Conservation (phyloP, 2,888 invertebrate genomes). For the Liposcelis brunnea region DNA sequence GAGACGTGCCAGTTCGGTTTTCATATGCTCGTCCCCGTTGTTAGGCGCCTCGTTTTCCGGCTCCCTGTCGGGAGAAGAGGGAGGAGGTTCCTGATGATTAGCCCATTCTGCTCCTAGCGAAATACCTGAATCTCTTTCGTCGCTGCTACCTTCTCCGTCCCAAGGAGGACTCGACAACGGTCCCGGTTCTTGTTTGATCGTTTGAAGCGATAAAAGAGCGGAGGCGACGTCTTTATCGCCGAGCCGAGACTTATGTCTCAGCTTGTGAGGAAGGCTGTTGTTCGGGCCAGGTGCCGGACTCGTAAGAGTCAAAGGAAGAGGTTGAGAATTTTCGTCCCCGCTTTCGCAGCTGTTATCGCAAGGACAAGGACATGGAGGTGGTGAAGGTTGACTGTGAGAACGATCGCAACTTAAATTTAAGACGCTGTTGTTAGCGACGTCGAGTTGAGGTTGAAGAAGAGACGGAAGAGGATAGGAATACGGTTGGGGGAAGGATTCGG, state of each 20-base stretch:
- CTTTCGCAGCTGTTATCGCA: conserved; percentile 35
- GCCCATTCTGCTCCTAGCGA: conserved; percentile 46
- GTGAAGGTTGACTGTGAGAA: conserved; percentile 20
- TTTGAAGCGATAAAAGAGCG: conserved; percentile 50
- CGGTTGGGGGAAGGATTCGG: conserved; percentile 15
- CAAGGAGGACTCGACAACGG: conserved; percentile 64
- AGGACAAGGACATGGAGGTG: conserved; percentile 18
- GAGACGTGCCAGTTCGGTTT: conserved; percentile 69
- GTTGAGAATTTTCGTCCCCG: conserved; percentile 36
- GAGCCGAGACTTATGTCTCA: conserved; percentile 79
- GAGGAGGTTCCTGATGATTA: conserved; percentile 20
- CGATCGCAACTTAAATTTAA: conserved; percentile 29
- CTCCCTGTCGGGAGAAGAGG: conserved; percentile 24
- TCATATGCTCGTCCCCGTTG: conserved; percentile 38
- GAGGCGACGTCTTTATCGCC: conserved; percentile 78
- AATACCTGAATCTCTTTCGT: conserved; percentile 79
- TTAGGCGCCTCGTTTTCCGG: conserved; percentile 39
- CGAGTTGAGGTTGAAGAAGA: conserved; percentile 20
- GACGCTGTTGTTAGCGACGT: conserved; percentile 23
- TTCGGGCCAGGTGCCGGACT: conserved; percentile 36
- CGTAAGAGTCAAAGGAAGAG: conserved; percentile 12
- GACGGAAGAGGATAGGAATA: conserved; percentile 29
- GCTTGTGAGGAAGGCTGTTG: conserved; percentile 72
- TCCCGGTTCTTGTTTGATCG: conserved; percentile 73
- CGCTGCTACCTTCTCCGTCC: conserved; percentile 80